Evolutionary conservation across 2,888 invertebrate species (phyloP).

Genomic region (Drosophila picticornis): DNA sequence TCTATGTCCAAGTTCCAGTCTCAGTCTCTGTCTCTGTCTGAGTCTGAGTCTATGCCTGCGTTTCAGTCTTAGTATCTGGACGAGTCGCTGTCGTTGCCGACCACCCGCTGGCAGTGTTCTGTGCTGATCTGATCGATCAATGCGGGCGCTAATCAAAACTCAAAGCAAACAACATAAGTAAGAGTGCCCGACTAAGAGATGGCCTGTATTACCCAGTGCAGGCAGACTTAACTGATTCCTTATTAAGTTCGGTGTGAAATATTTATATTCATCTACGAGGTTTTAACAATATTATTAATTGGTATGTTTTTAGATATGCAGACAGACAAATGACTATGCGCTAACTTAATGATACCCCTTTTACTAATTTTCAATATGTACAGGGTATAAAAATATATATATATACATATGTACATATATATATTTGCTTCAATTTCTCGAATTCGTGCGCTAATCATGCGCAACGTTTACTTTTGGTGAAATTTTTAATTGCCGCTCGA

Average conservation of each 20-base stretch:
- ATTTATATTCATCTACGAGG: neutral
- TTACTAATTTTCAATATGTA: neutral
- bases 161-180: neutral
- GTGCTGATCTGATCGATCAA: constrained; percentile 27
- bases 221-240: neutral
- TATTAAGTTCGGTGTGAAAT: neutral
- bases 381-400: constrained; percentile 30
- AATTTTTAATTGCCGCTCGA: constrained; percentile 69
- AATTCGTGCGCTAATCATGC: constrained; percentile 75
- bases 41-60: constrained; percentile 6
- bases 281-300: neutral
- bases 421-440: constrained; percentile 46
- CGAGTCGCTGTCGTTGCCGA: constrained; percentile 38
- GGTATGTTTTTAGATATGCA: neutral
- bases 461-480: constrained; percentile 72
- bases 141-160: constrained; percentile 56
- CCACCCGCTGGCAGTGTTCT: constrained; percentile 61
- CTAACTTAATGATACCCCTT: neutral
- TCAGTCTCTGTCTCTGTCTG: constrained; percentile 13
- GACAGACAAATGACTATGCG: neutral
- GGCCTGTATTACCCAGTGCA: constrained; percentile 6
- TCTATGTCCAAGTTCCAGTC: constrained; percentile 31
- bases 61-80: constrained; percentile 3
- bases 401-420: constrained; percentile 15
- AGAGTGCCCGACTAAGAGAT: neutral